These are phyloP conservation scores for Elgaria multicarinata DNA, from an alignment of 2,113 vertebrate species.

Conservation along the genomic window DNA sequence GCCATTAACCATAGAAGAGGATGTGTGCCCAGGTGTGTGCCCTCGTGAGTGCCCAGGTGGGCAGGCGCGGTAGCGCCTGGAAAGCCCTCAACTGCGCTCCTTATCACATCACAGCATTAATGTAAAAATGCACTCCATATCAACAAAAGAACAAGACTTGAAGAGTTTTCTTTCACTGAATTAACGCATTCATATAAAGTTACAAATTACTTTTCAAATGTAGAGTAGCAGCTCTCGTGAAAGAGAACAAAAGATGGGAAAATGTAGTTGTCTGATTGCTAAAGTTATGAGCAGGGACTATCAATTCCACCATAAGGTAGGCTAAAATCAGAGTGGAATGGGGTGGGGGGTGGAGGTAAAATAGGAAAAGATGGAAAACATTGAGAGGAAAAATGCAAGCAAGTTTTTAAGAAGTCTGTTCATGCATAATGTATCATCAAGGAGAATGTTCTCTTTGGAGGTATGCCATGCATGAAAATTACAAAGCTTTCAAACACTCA, in stretches of 20 bases:
- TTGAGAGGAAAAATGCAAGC: not conserved
- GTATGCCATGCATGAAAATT: not conserved
- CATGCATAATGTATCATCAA: not conserved
- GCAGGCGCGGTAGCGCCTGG: no score
- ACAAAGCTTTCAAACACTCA: constrained; percentile 2
- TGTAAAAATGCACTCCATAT: not conserved
- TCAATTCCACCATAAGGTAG: not conserved
- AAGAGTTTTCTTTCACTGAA: not conserved
- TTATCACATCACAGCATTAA: no score
- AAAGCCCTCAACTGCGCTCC: no score
- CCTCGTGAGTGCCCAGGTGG: no score
- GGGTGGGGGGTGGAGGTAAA: not conserved
- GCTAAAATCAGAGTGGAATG: not conserved
- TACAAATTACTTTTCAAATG: not conserved
- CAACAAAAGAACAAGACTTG: not conserved
- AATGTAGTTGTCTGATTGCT: not conserved
- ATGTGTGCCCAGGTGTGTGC: no score
- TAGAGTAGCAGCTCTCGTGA: not conserved
- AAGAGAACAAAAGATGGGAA: not conserved
- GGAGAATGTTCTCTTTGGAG: not conserved
- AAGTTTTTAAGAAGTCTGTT: not conserved
- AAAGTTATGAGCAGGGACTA: not conserved
- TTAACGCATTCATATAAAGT: not conserved
- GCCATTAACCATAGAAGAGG: no score
- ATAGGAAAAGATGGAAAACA: not conserved